Evolutionary conservation across 2,113 vertebrate genomes (phyloP), one percentile per base, ranked within the genome.

Genomic region (Ammodytes dubius): DNA sequence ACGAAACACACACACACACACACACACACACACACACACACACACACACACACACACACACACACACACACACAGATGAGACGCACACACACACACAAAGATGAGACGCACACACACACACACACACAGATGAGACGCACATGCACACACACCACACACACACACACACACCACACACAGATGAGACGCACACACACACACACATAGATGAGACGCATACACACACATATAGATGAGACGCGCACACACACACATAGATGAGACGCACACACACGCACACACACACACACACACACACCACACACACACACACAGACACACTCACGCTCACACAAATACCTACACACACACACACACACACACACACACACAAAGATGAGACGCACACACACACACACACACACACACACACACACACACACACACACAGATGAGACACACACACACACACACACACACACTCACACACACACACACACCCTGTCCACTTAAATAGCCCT

Each of bases 401-500:
- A 70, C n/a, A 14, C 46, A 72, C 74, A 53, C 67, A 35, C 47
- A 15, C 14, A 67, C 81, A 70, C n/a, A 14, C 46, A 72, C 74
- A 53, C 67, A 35, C 47, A 15, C 14, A 67, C 81, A 70, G n/a
- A n/a, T n/a, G n/a, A n/a, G n/a, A n/a, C n/a, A 14, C 46, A 72
- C 74, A 53, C 67, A 35, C 47, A 15, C 14, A 67, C 81, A 70
- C n/a, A 14, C 46, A 72, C 74, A 53, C 67, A 35, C 47, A 15
- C 14, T 1, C 81, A 70, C n/a, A 14, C 46, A 72, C 74, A 53
- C 67, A 35, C 47, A 15, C 14, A 27, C n/a, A 27, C 67, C 77
- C 77, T 65, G 81, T 90, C 84, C 83, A 86, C 85, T 82, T 87
- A 87, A 87, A 87, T 27, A 27, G 85, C 77, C 68, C 85, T 68